Conservation (phyloP, 2,113 vertebrate genomes). For the Psilopsiagon aymara region DNA sequence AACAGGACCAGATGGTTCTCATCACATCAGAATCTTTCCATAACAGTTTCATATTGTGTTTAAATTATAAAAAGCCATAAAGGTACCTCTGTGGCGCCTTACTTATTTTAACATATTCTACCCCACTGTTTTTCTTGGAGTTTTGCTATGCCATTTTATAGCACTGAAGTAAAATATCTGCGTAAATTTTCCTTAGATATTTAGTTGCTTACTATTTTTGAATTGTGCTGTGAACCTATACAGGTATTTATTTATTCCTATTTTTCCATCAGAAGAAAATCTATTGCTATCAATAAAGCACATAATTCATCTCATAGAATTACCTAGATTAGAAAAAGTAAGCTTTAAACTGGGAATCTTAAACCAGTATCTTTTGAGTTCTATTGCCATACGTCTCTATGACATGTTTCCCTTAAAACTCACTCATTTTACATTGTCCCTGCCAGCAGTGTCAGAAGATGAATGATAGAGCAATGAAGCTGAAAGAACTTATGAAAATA, state of each 20-base stretch:
- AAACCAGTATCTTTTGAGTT: conserved; percentile 9
- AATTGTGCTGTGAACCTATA: neutral
- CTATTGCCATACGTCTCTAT: neutral
- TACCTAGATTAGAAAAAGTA: conserved; percentile 3
- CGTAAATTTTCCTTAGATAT: conserved; percentile 15
- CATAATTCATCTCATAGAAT: conserved; percentile 1
- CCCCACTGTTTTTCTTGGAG: neutral
- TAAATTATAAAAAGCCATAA: conserved; percentile 73
- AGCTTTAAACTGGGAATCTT: conserved; percentile 32
- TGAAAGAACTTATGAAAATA: neutral
- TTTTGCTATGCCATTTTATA: neutral
- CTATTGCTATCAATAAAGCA: neutral
- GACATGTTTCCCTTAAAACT: neutral
- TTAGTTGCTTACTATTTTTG: conserved; percentile 39
- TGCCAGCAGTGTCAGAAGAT: neutral
- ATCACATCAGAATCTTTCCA: conserved; percentile 68
- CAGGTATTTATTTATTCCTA: neutral
- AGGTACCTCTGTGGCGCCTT: conserved; percentile 33
- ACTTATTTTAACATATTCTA: conserved; percentile 61
- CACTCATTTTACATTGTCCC: neutral
- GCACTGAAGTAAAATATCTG: conserved; percentile 23
- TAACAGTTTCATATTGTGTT: conserved; percentile 69
- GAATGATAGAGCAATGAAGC: neutral
- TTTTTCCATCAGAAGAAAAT: conserved; percentile 11
- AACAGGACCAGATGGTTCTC: conserved; percentile 78